phyloP scores from a whole-genome alignment of 2,888 invertebrate genomes.

The Uropetala carovei region DNA sequence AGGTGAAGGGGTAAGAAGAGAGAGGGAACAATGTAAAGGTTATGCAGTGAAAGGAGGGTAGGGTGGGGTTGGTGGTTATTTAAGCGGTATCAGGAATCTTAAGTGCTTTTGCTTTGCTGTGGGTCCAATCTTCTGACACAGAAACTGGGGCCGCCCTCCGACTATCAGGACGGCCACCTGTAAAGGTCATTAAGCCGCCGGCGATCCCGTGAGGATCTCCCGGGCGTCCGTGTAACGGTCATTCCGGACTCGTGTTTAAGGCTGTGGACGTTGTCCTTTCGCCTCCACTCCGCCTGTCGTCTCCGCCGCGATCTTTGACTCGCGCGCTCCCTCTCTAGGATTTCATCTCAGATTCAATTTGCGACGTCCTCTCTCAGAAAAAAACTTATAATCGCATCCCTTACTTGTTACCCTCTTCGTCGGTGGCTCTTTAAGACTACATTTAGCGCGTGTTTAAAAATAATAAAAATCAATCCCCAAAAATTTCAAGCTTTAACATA shows the following conservation, averaged over 20 bases:
- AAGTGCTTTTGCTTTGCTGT: constrained; percentile 39
- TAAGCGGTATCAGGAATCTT: constrained; percentile 47
- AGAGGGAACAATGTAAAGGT: background rate
- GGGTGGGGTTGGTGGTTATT: constrained; percentile 1
- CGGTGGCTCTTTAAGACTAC: background rate
- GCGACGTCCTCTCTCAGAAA: background rate
- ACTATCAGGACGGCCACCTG: constrained; percentile 30
- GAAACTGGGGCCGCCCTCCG: background rate
- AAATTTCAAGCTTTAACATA: too few species aligned
- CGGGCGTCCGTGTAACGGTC: constrained; percentile 32
- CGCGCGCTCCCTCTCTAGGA: constrained; percentile 9
- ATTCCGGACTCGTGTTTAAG: constrained; percentile 45
- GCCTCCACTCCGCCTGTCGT: background rate
- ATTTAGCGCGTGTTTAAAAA: background rate
- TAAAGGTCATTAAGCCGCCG: constrained; percentile 61
- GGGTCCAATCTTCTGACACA: constrained; percentile 1
- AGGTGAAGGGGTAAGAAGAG: background rate
- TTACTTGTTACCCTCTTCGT: background rate
- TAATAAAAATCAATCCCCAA: too few species aligned
- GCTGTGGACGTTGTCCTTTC: background rate
- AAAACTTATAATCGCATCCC: background rate
- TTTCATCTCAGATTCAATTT: constrained; percentile 53
- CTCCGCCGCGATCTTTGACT: constrained; percentile 24
- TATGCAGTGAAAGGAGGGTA: background rate
- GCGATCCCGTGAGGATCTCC: constrained; percentile 50